phyloP scores from a whole-genome alignment of 2,113 vertebrate species.

The Thunnus thynnus region DNA sequence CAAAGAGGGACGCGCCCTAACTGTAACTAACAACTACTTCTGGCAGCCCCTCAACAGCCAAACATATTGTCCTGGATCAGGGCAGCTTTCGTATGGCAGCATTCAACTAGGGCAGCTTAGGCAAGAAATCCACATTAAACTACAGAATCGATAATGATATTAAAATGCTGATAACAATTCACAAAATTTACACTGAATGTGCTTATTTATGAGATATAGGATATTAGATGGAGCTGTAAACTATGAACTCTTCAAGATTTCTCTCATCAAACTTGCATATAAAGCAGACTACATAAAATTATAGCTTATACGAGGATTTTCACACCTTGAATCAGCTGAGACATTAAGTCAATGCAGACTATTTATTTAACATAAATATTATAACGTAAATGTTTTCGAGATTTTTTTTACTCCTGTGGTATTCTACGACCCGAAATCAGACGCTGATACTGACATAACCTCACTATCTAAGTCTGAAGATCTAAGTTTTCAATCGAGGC shows the following conservation, averaged over 20 bases:
- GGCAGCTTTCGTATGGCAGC: slow-evolving; percentile 46
- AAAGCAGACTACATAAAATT: no score
- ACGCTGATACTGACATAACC: background rate
- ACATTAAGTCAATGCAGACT: background rate
- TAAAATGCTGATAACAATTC: background rate
- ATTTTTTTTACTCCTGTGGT: background rate
- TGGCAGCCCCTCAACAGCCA: slow-evolving; percentile 66
- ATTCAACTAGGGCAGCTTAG: slow-evolving; percentile 24
- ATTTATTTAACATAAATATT: background rate
- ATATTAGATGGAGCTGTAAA: background rate
- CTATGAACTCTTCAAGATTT: background rate
- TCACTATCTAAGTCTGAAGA: background rate
- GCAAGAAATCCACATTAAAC: slow-evolving; percentile 14
- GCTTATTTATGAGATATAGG: background rate
- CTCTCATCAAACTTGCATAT: slow-evolving; percentile 4
- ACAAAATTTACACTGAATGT: background rate
- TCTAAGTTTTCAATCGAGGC: background rate
- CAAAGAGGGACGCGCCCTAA: slow-evolving; percentile 74
- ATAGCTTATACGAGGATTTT: background rate
- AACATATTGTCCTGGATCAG: slow-evolving; percentile 63
- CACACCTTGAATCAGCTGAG: background rate
- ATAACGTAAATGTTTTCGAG: background rate
- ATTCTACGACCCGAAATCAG: background rate
- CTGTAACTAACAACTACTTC: slow-evolving; percentile 73
- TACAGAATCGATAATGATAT: background rate